Evolutionary conservation across 2,888 invertebrate species (phyloP).

Genomic region (Incurvaria masculella): DNA sequence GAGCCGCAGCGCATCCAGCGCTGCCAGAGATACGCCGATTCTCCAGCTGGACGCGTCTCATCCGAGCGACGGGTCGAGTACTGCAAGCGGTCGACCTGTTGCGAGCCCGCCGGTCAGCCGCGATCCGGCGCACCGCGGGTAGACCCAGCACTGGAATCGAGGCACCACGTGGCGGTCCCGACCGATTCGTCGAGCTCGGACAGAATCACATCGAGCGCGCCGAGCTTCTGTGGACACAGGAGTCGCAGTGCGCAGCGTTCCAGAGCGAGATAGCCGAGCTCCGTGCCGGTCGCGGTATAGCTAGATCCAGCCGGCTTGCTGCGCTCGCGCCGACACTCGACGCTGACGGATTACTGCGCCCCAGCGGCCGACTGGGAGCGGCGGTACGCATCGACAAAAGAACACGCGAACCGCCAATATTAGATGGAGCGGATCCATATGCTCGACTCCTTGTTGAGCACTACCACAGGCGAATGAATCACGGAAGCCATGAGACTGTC

Average conservation of each 20-base stretch:
- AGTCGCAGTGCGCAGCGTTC: neutral
- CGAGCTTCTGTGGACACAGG: neutral
- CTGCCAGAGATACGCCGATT: slow-evolving; percentile 12
- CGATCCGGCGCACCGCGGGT: slow-evolving; percentile 7
- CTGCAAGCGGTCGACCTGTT: slow-evolving; percentile 5
- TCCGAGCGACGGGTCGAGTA: slow-evolving; percentile 1
- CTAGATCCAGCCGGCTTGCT: neutral
- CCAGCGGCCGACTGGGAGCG: neutral
- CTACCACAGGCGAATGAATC: slow-evolving; percentile 5
- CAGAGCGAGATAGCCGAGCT: neutral
- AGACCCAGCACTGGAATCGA: slow-evolving; percentile 7
- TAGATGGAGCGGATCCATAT: neutral
- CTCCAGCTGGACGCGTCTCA: slow-evolving; percentile 6
- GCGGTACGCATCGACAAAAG: neutral
- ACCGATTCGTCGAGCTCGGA: no score
- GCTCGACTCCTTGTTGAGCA: neutral
- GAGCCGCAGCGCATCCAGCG: neutral
- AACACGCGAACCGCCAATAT: slow-evolving; percentile 1
- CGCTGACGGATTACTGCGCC: neutral
- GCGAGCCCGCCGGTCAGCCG: slow-evolving; percentile 7
- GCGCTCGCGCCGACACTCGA: neutral
- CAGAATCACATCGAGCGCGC: no score
- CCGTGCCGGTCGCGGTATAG: neutral
- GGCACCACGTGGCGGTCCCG: no score
- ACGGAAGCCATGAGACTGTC: slow-evolving; percentile 7